A percentile compares a stretch with the other conserved stretches of the same genome.
These are phyloP conservation scores for Perithous albicinctus DNA, from an alignment of 2,888 invertebrate genomes.

Conservation along the genomic window DNA sequence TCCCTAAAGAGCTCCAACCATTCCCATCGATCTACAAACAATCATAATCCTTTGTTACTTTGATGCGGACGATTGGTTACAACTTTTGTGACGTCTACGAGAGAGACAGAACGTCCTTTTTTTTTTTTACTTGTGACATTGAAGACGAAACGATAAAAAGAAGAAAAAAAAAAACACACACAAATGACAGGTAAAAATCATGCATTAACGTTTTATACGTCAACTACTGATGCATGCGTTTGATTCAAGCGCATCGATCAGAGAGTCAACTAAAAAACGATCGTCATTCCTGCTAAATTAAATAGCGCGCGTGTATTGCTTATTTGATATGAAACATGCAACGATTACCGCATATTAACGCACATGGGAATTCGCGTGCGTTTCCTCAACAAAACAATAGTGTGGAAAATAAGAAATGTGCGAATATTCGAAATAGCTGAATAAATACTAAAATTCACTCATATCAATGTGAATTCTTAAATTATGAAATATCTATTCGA, in stretches of 20 bases:
- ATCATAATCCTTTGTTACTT: constrained; percentile 74
- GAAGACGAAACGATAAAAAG: constrained; percentile 9
- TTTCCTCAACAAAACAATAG: background rate
- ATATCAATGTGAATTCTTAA: background rate
- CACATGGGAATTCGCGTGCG: constrained; percentile 16
- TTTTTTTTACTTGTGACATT: constrained; percentile 20
- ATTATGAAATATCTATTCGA: background rate
- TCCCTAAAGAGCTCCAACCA: constrained; percentile 81
- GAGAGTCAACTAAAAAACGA: background rate
- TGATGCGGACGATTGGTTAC: constrained; percentile 33
- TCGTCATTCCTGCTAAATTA: background rate
- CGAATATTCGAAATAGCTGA: background rate
- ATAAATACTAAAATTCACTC: background rate
- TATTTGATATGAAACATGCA: constrained; percentile 5
- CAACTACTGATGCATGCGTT: background rate
- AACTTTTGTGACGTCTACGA: too few relatives aligned
- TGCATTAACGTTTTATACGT: background rate
- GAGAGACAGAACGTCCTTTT: background rate
- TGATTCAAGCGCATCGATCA: constrained; percentile 7
- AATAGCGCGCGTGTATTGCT: background rate
- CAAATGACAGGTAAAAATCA: constrained; percentile 3
- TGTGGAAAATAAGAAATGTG: background rate
- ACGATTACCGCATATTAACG: background rate
- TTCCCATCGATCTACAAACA: constrained; percentile 84
- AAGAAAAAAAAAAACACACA: too few relatives aligned